Conservation (phyloP, 2,113 vertebrate species). For the Psilopsiagon aurifrons region DNA sequence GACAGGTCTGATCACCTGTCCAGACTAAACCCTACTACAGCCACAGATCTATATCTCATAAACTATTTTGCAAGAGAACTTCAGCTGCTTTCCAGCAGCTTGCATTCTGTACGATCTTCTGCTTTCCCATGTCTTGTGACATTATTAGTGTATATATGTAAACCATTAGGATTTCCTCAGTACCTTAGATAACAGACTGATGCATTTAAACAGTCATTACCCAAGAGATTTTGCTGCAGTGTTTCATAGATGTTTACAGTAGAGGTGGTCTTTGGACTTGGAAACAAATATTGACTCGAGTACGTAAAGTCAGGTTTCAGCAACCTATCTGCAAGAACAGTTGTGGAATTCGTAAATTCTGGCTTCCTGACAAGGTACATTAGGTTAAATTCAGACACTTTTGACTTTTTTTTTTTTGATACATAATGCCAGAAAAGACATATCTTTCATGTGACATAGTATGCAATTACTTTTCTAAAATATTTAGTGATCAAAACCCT, state of each 20-base stretch:
- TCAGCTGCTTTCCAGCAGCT: background rate
- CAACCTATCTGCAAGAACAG: constrained; percentile 34
- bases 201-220: constrained; percentile 29
- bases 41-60: background rate
- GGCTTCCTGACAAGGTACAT: constrained; percentile 49
- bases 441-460: background rate
- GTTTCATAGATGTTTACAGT: constrained; percentile 48
- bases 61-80: background rate
- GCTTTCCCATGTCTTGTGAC: background rate
- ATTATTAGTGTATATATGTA: background rate
- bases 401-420: background rate
- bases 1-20: background rate
- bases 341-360: constrained; percentile 20
- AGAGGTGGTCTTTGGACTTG: constrained; percentile 60
- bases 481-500: background rate
- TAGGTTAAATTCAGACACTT: constrained; percentile 48
- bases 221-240: constrained; percentile 25
- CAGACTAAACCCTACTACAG: background rate
- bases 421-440: background rate
- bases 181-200: background rate
- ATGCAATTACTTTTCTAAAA: background rate
- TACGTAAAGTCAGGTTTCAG: constrained; percentile 20
- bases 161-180: constrained; percentile 43
- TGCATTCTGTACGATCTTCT: background rate
- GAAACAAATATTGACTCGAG: constrained; percentile 67